phyloP scores from a whole-genome alignment of 2,113 vertebrate species.

The Forbesichthys agassizii region DNA sequence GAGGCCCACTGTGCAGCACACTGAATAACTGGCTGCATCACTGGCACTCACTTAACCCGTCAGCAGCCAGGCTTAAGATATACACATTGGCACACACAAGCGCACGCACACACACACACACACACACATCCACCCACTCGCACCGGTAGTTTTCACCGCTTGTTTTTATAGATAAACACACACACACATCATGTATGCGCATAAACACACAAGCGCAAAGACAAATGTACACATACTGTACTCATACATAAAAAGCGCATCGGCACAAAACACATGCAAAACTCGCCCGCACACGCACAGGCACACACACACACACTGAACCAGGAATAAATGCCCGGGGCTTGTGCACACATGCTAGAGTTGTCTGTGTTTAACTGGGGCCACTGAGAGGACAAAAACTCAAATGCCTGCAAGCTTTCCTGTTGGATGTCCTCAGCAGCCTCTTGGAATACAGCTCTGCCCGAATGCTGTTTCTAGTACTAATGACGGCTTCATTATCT shows the following conservation, averaged over 20 bases:
- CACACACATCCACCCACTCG: neutral
- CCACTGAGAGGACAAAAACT: slow-evolving; percentile 45
- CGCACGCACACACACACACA: neutral
- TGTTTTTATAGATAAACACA: neutral
- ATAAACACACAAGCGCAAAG: slow-evolving; percentile 49
- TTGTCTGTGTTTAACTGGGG: slow-evolving; percentile 40
- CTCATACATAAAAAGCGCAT: slow-evolving; percentile 38
- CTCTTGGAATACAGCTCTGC: slow-evolving; percentile 22
- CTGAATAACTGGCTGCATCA: slow-evolving; percentile 58
- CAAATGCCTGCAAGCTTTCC: slow-evolving; percentile 47
- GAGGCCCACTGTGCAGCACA: slow-evolving; percentile 7
- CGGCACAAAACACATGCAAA: slow-evolving; percentile 17
- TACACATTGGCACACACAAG: neutral
- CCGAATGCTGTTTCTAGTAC: slow-evolving; percentile 51
- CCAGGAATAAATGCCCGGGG: slow-evolving; percentile 51
- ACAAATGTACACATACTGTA: slow-evolving; percentile 31
- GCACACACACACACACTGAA: slow-evolving; percentile 18
- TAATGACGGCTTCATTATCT: slow-evolving; percentile 61
- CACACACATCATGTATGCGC: neutral
- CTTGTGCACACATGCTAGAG: slow-evolving; percentile 46
- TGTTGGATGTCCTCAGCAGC: slow-evolving; percentile 38
- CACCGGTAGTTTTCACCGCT: neutral
- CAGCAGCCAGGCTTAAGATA: slow-evolving; percentile 38
- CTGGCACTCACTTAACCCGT: slow-evolving; percentile 61
- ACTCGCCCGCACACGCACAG: neutral